Evolutionary conservation across 2,113 vertebrate species (phyloP), one percentile per base, ranked within the genome.

Genomic region (Aspiorhynchus laticeps): DNA sequence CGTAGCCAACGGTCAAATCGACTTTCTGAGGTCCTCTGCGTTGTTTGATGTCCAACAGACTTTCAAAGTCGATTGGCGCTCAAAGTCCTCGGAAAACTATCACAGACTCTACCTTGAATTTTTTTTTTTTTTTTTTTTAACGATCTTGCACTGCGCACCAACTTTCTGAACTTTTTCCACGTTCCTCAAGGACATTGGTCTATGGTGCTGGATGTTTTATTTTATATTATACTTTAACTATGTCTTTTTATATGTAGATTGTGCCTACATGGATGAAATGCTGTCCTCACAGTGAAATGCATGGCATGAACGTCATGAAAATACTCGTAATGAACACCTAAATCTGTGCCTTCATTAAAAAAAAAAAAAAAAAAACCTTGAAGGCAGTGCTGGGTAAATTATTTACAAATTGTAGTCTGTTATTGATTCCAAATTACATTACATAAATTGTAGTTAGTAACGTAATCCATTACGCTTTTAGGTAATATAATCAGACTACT

Each of bases 181-280:
- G 33, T 80, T 61, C 75, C 31, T 56, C 61, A 12, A 65, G 51
- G 75, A 69, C 33, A 2, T 86, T 56, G 81, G 78, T 89, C 61
- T 83, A 86, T 84, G 96, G 97, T 97, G 97, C 97, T 98, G 94
- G 95, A 71, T 26, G 89, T 91, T 92, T n/a, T n/a, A n/a, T n/a
- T n/a, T n/a, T n/a, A n/a, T n/a, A n/a, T n/a, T n/a, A n/a, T n/a
- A n/a, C n/a, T n/a, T n/a, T n/a, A n/a, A n/a, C 92, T 91, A 63
- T 88, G 93, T 89, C 56, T 84, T 41, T 92, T 92, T 88, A 92
- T 89, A 88, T 69, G 33, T 67, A 84, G 93, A 94, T 92, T 92
- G 96, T 98, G 97, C 97, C 95, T 98, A 96, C 84, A 90, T 86
- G 61, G 86, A 87, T 91, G 71, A 89, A 67, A 87, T 90, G 80